A percentile compares a stretch with the other conserved stretches of the same genome.
phyloP scores from a whole-genome alignment of 2,113 vertebrate genomes.

The Tenrec ecaudatus region DNA sequence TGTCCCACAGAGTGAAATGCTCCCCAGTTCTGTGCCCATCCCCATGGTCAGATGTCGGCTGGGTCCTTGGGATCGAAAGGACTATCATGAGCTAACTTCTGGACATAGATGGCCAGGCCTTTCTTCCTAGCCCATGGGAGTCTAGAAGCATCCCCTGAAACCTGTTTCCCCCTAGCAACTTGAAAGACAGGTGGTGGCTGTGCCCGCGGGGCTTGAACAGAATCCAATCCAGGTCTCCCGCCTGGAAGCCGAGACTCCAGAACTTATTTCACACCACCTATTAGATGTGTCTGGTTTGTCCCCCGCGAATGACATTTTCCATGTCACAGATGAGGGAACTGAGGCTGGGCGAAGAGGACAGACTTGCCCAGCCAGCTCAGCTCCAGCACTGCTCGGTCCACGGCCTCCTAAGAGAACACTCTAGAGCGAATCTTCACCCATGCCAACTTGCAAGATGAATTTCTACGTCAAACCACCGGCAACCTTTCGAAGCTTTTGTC shows the following conservation, averaged over 20 bases:
- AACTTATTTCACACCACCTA: not conserved
- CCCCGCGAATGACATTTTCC: not conserved
- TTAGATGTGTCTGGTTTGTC: not conserved
- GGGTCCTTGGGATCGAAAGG: not conserved
- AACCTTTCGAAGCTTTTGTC: not conserved
- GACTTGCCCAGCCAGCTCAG: not conserved
- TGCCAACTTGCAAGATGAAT: not conserved
- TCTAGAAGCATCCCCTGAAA: not conserved
- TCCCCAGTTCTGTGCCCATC: not conserved
- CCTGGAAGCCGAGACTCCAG: no score
- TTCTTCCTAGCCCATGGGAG: not conserved
- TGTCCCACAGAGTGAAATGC: not conserved
- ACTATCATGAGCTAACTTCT: not conserved
- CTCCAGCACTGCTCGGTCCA: not conserved
- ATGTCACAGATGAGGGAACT: conserved; percentile 49
- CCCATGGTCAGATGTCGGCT: not conserved
- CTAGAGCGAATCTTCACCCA: not conserved
- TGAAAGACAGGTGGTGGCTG: not conserved
- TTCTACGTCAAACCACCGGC: not conserved
- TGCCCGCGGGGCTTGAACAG: not conserved
- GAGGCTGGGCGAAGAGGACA: not conserved
- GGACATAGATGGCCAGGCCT: not conserved
- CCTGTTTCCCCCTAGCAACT: not conserved
- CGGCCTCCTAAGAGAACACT: not conserved
- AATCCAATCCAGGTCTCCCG: not conserved